Conservation (phyloP, 92 coral and sea anemone species). For the Actinernus sp. region DNA sequence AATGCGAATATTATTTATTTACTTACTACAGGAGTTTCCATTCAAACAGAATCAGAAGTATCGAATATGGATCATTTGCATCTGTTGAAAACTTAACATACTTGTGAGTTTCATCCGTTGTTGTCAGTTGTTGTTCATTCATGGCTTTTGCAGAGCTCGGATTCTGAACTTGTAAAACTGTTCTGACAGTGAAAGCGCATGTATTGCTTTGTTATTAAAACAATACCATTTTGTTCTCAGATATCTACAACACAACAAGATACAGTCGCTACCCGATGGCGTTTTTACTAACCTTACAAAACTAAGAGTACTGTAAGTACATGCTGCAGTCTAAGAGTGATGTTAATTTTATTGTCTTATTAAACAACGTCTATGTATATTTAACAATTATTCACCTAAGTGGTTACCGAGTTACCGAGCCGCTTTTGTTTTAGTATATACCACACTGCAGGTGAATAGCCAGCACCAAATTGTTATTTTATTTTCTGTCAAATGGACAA, state of each 20-base stretch:
- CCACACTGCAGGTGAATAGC: too few relatives aligned
- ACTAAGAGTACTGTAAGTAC: slow-evolving; percentile 12
- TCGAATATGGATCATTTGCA: slow-evolving; percentile 2
- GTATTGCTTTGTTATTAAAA: neutral
- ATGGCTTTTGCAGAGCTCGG: too few relatives aligned
- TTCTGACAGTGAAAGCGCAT: neutral
- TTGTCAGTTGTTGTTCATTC: too few relatives aligned
- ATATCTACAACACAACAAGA: slow-evolving; percentile 8
- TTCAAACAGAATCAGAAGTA: neutral
- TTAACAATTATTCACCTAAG: too few relatives aligned
- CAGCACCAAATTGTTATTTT: too few relatives aligned
- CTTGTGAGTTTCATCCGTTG: slow-evolving; percentile 4
- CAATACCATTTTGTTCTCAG: neutral
- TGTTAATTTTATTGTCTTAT: too few relatives aligned
- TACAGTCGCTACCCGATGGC: neutral
- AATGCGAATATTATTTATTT: too few relatives aligned
- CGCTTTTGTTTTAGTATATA: too few relatives aligned
- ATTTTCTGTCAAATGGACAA: too few relatives aligned
- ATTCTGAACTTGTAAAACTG: neutral
- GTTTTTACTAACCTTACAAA: neutral
- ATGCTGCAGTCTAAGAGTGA: too few relatives aligned
- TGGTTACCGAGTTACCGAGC: too few relatives aligned
- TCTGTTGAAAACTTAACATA: slow-evolving; percentile 1
- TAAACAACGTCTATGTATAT: too few relatives aligned
- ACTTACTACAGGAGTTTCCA: slow-evolving; percentile 1